These are phyloP conservation scores for Megalonaias nervosa DNA, from an alignment of 1,140 invertebrate species.

Conservation along the genomic window DNA sequence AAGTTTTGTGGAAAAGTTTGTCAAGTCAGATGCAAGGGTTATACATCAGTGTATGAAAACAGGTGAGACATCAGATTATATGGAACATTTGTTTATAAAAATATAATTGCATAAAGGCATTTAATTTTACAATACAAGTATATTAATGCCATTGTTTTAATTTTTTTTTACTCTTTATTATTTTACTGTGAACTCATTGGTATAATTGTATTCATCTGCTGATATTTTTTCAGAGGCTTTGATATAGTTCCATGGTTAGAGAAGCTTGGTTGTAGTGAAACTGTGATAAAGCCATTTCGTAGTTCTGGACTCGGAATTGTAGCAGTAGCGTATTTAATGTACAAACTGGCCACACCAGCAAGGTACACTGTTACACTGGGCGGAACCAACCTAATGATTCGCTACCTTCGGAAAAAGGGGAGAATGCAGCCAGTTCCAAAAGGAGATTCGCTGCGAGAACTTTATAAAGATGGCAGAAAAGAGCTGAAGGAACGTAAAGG, in stretches of 20 bases:
- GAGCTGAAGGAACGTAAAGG: constrained; percentile 76
- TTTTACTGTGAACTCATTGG: too few relatives aligned
- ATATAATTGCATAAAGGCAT: too few relatives aligned
- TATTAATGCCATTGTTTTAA: too few relatives aligned
- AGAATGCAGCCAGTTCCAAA: constrained; percentile 81
- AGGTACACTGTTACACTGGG: constrained; percentile 92
- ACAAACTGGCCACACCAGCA: constrained; percentile 91
- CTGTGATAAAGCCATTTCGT: constrained; percentile 81
- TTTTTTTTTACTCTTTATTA: too few relatives aligned
- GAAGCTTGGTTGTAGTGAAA: constrained; percentile 82
- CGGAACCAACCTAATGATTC: constrained; percentile 82
- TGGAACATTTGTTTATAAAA: too few relatives aligned
- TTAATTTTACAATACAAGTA: too few relatives aligned
- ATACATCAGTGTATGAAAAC: too few relatives aligned
- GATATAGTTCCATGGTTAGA: constrained; percentile 87
- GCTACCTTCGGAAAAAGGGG: constrained; percentile 78
- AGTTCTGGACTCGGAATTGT: constrained; percentile 85
- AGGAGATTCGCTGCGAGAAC: constrained; percentile 65
- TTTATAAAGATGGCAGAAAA: constrained; percentile 74
- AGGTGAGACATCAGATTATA: too few relatives aligned
- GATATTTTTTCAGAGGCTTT: constrained; percentile 80
- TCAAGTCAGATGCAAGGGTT: too few relatives aligned
- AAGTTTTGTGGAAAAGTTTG: too few relatives aligned
- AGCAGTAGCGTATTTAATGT: constrained; percentile 89
- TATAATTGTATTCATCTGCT: not conserved